These are phyloP conservation scores for Rhyacophila brunnea DNA, from an alignment of 1,140 invertebrate species.

Conservation along the genomic window DNA sequence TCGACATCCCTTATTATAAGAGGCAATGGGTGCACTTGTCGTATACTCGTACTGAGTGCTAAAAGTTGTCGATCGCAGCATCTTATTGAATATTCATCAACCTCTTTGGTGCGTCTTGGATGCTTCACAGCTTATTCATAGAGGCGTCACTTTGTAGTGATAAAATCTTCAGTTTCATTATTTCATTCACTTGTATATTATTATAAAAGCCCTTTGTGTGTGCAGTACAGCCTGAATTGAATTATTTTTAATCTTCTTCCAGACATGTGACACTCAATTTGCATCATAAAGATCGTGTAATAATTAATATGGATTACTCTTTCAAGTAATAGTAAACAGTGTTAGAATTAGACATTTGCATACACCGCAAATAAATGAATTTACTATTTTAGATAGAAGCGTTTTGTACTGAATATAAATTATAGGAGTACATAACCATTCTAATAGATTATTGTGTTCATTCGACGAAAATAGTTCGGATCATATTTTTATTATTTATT, in stretches of 20 bases:
- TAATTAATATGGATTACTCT: too few species aligned
- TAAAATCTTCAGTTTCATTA: conserved; percentile 17
- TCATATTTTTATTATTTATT: too few species aligned
- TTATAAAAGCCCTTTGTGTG: conserved; percentile 17
- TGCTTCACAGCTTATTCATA: too few species aligned
- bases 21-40: conserved; percentile 15
- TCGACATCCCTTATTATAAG: too few species aligned
- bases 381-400: too few species aligned
- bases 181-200: conserved; percentile 19
- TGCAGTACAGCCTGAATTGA: not conserved
- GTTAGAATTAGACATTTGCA: too few species aligned
- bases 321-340: too few species aligned
- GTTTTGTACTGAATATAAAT: too few species aligned
- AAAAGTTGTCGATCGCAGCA: conserved; percentile 32
- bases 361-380: too few species aligned
- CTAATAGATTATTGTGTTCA: too few species aligned
- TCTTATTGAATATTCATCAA: conserved; percentile 35
- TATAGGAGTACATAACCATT: too few species aligned
- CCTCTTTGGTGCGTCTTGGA: conserved; percentile 19
- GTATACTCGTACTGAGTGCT: conserved; percentile 32
- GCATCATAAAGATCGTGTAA: not conserved
- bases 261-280: not conserved
- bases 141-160: not conserved
- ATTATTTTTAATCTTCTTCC: conserved; percentile 10
- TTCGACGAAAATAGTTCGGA: too few species aligned